Base-by-base conservation (phyloP, 2,888 invertebrate species). In the Phortica okadai region DNA sequence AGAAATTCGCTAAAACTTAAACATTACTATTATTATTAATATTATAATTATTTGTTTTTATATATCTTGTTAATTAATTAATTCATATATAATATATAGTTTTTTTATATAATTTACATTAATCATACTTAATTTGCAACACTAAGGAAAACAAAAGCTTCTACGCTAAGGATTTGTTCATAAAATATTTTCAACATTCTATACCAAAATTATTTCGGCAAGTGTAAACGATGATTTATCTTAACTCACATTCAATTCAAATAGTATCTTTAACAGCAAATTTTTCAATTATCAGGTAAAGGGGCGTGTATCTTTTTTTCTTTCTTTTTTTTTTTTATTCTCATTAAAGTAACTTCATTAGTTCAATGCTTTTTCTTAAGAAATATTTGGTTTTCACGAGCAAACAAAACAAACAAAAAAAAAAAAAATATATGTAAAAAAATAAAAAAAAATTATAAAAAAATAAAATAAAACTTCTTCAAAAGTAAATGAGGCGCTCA, bases 281-380 rank as follows among this genome's bases (percentile, higher is more conserved):
- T 87, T 87, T 85, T 87, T 86, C 82, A 84, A 83, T 86, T 88
- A 86, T 87, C 87, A 87, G 87, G 87, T 87, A 87, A 82, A 86
- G 87, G 25, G 25, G 10, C 21, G 16, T 86, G 88, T 88, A 87
- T 80, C 82, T 84, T 82, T 78, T 78, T 83, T 82, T 87, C 85
- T 79, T 50, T 69, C 21, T 45, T 67, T 45, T 21, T 67, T 45
- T 21, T 69, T 44, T 45, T 69, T 69, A 5, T 44, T 44, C 45
- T 44, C n/a, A 16, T 72, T n/a, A 69, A 69, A 69, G 42, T 16
- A n/a, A 16, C 44, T 69, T 45, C 42, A 41, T 56, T 73, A 50
- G 50, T 14, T 75, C 67, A 54, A 33, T 88, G 14, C 50, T 62
- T 62, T 62, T 62, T 62, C 10, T 86, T 88, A 79, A 86, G 81